A percentile compares a stretch with the other conserved stretches of the same genome.
Evolutionary conservation across 1,140 invertebrate genomes (phyloP).

Genomic region (Octopus sinensis): DNA sequence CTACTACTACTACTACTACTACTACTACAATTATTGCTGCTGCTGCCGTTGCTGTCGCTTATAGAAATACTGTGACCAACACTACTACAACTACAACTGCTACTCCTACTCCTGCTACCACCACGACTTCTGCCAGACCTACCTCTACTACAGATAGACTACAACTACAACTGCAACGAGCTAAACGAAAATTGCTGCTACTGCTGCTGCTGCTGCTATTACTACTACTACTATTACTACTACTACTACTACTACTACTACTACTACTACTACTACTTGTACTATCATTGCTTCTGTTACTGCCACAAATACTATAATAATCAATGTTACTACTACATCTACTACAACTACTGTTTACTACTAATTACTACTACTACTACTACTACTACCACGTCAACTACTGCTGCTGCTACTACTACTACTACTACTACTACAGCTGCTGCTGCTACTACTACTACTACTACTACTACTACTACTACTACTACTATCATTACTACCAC

Average conservation of each 20-base stretch:
- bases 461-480: not conserved
- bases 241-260: not conserved
- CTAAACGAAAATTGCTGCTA: not conserved
- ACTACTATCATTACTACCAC: too few species aligned
- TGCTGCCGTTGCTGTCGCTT: not conserved
- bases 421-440: not conserved
- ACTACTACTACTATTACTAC: slow-evolving; percentile 15
- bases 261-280: slow-evolving; percentile 14
- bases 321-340: not conserved
- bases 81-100: not conserved
- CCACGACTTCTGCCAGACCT: not conserved
- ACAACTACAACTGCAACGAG: not conserved
- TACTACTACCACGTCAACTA: not conserved
- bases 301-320: not conserved
- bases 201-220: slow-evolving; percentile 1
- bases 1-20: slow-evolving; percentile 14
- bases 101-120: too few species aligned
- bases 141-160: slow-evolving; percentile 10
- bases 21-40: not conserved
- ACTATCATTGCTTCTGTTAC: not conserved
- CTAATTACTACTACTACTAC: not conserved
- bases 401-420: not conserved
- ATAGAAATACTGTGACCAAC: not conserved
- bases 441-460: not conserved
- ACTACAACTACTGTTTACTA: too few species aligned